phyloP scores from a whole-genome alignment of 1,140 invertebrate species.

The Aphaenogaster floridana region DNA sequence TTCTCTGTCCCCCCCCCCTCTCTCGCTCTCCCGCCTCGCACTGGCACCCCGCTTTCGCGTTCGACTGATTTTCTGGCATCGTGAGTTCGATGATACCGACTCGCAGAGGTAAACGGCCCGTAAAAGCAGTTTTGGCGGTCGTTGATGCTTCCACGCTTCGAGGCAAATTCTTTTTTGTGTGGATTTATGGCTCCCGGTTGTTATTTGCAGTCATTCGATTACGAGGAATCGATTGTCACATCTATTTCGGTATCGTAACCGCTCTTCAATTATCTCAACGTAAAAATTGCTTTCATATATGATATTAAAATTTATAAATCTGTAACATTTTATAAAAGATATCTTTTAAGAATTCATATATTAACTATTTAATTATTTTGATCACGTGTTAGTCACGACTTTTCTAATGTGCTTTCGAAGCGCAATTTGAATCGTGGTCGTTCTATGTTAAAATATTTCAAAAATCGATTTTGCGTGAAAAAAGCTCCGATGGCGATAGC shows the following conservation, averaged over 20 bases:
- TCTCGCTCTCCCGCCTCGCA: neutral
- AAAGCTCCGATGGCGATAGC: slow-evolving; percentile 57
- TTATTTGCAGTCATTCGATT: neutral
- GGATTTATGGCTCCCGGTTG: slow-evolving; percentile 17
- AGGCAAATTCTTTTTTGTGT: slow-evolving; percentile 35
- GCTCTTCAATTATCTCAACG: neutral
- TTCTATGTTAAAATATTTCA: neutral
- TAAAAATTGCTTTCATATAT: neutral
- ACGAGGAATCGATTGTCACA: slow-evolving; percentile 14
- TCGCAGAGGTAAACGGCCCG: slow-evolving; percentile 55
- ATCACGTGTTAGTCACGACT: neutral
- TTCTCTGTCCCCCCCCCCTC: neutral
- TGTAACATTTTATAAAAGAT: neutral
- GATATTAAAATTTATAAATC: slow-evolving; percentile 4
- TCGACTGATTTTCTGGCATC: slow-evolving; percentile 65
- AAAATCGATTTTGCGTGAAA: slow-evolving; percentile 49
- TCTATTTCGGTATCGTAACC: slow-evolving; percentile 24
- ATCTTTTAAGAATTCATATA: neutral
- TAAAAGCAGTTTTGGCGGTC: slow-evolving; percentile 54
- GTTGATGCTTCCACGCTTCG: slow-evolving; percentile 41
- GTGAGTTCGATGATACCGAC: slow-evolving; percentile 67
- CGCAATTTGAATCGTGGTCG: neutral
- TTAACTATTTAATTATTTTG: neutral
- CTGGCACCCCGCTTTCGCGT: slow-evolving; percentile 35
- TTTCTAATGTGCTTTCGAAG: neutral